These are phyloP conservation scores for Dromaius novaehollandiae DNA, from an alignment of 2,113 vertebrate genomes.

Conservation along the genomic window DNA sequence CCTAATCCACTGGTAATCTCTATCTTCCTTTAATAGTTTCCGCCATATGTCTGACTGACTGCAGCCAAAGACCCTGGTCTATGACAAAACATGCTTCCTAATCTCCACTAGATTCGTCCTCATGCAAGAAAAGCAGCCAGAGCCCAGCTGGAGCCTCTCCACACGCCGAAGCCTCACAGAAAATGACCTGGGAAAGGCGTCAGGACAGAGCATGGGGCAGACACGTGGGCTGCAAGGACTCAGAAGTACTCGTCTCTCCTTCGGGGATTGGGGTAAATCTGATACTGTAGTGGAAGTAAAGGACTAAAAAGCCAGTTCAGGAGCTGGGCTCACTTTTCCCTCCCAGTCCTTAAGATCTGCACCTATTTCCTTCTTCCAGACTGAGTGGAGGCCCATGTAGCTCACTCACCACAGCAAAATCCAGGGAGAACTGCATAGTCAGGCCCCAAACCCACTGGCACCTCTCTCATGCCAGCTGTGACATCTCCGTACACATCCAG, in stretches of 20 bases:
- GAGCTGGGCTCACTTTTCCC: neutral
- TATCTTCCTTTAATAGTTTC: constrained; percentile 47
- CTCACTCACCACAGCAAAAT: neutral
- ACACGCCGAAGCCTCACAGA: neutral
- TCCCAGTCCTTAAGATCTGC: neutral
- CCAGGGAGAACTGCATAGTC: neutral
- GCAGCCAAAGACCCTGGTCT: neutral
- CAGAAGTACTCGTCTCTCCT: neutral
- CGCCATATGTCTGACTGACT: constrained; percentile 46
- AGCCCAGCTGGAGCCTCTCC: neutral
- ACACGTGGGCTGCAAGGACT: neutral
- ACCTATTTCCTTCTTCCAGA: neutral
- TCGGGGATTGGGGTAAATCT: neutral
- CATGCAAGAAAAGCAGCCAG: neutral
- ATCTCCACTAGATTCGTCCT: constrained; percentile 22
- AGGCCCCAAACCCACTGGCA: neutral
- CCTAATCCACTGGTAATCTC: constrained; percentile 56
- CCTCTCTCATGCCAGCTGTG: neutral
- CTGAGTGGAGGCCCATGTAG: neutral
- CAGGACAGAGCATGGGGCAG: neutral
- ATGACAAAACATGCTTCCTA: neutral
- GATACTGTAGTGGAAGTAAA: neutral
- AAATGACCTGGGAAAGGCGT: fast-evolving
- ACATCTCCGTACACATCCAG: neutral
- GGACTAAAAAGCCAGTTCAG: neutral